Evolutionary conservation across 1,140 invertebrate genomes (phyloP).

Genomic region (Psix sp.): DNA sequence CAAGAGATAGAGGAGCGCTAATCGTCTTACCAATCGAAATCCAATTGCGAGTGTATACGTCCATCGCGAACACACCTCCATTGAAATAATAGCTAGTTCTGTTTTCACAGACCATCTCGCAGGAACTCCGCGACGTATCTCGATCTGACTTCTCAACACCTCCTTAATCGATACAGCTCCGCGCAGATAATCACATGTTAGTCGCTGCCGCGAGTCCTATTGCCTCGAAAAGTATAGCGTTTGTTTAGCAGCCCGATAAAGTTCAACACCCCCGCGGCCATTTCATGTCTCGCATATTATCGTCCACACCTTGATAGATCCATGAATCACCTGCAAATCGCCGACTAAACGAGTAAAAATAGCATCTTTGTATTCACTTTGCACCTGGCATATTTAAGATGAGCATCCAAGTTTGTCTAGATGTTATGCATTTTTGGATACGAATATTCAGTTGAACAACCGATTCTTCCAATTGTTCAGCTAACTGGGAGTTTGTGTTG

Average conservation of each 20-base stretch:
- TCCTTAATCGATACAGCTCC: slow-evolving; percentile 67
- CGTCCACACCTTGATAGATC: slow-evolving; percentile 39
- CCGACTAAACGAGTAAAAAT: too few relatives aligned
- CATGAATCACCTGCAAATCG: too few relatives aligned
- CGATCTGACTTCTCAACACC: slow-evolving; percentile 73
- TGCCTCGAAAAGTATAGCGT: slow-evolving; percentile 61
- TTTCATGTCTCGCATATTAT: slow-evolving; percentile 25
- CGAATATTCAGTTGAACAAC: too few relatives aligned
- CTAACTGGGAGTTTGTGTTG: too few relatives aligned
- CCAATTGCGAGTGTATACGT: slow-evolving; percentile 26
- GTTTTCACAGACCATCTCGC: slow-evolving; percentile 69
- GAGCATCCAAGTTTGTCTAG: too few relatives aligned
- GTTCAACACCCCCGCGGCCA: slow-evolving; percentile 21
- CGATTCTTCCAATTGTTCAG: too few relatives aligned
- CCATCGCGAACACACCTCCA: slow-evolving; percentile 35
- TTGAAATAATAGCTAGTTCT: slow-evolving; percentile 52
- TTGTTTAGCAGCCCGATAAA: slow-evolving; percentile 69
- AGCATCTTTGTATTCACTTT: too few relatives aligned
- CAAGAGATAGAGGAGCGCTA: slow-evolving; percentile 18
- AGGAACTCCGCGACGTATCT: slow-evolving; percentile 57
- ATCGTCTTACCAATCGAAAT: slow-evolving; percentile 43
- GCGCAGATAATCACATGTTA: slow-evolving; percentile 72
- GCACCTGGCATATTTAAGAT: too few relatives aligned
- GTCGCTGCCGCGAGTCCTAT: slow-evolving; percentile 49
- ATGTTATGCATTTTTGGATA: too few relatives aligned